Conservation (phyloP, 2,113 vertebrate genomes). For the Oreochromis tanganicae region DNA sequence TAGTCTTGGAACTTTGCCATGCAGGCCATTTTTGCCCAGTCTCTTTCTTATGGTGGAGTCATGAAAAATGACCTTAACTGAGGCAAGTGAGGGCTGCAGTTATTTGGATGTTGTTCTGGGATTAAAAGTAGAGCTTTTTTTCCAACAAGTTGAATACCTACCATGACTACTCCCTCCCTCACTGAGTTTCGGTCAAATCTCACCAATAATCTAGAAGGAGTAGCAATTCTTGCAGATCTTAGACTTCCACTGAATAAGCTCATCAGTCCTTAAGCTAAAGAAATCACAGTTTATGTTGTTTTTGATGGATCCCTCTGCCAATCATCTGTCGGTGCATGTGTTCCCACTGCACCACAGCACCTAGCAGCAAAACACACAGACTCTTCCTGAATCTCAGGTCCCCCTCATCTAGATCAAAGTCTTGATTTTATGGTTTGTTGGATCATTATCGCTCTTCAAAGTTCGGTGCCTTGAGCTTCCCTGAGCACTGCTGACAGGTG, state of each 20-base stretch:
- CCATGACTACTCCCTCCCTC: not conserved
- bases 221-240: not conserved
- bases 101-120: not conserved
- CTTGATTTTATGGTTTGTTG: constrained; percentile 14
- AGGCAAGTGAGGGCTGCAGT: not conserved
- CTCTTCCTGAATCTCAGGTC: not conserved
- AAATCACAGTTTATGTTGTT: not conserved
- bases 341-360: not conserved
- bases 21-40: not conserved
- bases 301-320: not conserved
- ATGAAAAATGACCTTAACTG: accelerated
- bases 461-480: not conserved
- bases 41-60: not conserved
- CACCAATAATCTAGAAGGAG: not conserved
- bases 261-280: not conserved
- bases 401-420: constrained; percentile 45
- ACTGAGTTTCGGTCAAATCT: not conserved
- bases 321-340: not conserved
- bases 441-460: constrained; percentile 40
- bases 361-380: not conserved
- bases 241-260: not conserved
- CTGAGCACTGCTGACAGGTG: not conserved
- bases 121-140: not conserved
- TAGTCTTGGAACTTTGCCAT: not conserved
- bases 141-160: not conserved